Evolutionary conservation across 2,797 vertebrate species (phyloP), one percentile per base, ranked within the genome.

Genomic region (Parambassis ranga): DNA sequence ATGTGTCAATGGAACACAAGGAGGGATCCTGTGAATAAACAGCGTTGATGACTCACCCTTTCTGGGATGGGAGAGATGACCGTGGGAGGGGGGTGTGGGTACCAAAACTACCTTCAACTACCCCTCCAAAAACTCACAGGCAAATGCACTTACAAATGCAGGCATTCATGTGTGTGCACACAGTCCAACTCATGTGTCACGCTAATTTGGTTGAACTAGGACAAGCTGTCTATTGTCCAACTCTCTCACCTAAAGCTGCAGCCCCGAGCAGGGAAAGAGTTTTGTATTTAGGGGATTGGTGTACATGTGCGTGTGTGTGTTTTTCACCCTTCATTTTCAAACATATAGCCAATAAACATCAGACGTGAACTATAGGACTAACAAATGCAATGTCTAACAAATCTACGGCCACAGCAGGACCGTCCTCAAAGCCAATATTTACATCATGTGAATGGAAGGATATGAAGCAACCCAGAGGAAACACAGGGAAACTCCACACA

Each of bases 11-110:
- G 89, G 90, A 92, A 91, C 83, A 91, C 79, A 80, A 87, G 81
- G 58, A 84, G 81, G 64, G 71, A 89, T 82, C 60, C 77, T 75
- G 87, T 88, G 87, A 90, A 91, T 90, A 90, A 91, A 92, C 88
- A 91, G 70, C 84, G 64, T 48, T 28, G 61, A 81, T 92, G 91
- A 92, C 86, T 88, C 63, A 90, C 79, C 83, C 71, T 87, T 86
- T 89, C 87, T 89, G 82, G 88, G 87, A 84, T 82, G 75, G 77
- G 77, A 84, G 72, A 69, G 78, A 84, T 66, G 68, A 77, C 35
- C 10, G 42, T 71, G 66, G 79, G 78, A 52, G 71, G 79, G 65
- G 83, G 70, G 65, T 38, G 65, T 13, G 71, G 76, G 79, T 75
- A 82, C 77, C 63, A 48, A n/a, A 63, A 70, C 74, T 51, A 75